These are phyloP conservation scores for Epizoanthus fatuus DNA, from an alignment of 92 coral and sea anemone species.

Conservation along the genomic window DNA sequence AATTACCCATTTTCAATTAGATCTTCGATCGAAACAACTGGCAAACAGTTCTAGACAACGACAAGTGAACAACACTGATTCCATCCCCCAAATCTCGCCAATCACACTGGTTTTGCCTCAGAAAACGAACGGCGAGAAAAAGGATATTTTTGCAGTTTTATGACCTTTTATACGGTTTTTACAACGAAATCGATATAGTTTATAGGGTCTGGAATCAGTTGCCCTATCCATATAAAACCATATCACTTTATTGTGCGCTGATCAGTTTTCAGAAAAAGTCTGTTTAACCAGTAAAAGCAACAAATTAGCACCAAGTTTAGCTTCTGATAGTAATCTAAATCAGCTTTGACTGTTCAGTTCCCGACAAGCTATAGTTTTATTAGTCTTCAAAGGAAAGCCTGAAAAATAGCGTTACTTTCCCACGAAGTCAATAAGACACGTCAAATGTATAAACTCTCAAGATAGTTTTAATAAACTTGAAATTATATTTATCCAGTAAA, in stretches of 20 bases:
- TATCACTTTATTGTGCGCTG: neutral
- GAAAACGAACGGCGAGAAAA: too few species aligned
- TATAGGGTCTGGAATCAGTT: too few species aligned
- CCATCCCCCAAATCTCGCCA: too few species aligned
- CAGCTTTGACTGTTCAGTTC: neutral
- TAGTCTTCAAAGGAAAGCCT: conserved; percentile 7
- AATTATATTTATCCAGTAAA: conserved; percentile 25
- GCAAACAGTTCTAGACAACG: too few species aligned
- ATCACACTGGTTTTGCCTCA: too few species aligned
- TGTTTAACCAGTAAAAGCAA: neutral
- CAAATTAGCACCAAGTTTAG: neutral
- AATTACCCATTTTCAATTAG: too few species aligned
- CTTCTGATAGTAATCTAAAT: neutral
- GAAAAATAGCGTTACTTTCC: conserved; percentile 29
- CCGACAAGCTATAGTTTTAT: conserved; percentile 3
- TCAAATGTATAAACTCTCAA: conserved; percentile 10
- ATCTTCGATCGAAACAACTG: too few species aligned
- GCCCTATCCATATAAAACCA: too few species aligned
- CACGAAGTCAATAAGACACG: conserved; percentile 31
- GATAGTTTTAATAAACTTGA: conserved; percentile 45
- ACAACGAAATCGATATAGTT: too few species aligned
- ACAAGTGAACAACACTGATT: too few species aligned
- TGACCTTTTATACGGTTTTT: too few species aligned
- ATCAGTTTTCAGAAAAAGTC: neutral
- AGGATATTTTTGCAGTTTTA: too few species aligned